A percentile compares a stretch with the other conserved stretches of the same genome.
Conservation (phyloP, 2,888 invertebrate genomes). For the Chrysopilus asiliformis region DNA sequence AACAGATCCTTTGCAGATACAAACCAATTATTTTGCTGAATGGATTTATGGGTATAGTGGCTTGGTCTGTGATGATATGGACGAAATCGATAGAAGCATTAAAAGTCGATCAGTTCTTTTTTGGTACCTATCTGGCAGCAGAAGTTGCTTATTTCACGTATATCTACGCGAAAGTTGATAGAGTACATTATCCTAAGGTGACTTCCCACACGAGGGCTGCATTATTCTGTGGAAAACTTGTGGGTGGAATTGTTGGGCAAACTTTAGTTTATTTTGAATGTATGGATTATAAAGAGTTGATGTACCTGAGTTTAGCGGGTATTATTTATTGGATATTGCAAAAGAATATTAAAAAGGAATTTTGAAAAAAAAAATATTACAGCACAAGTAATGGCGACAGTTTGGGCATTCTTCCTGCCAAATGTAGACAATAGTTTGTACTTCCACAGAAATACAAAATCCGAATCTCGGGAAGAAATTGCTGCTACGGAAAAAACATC, state of each 20-base stretch:
- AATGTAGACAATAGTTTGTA: slow-evolving; percentile 48
- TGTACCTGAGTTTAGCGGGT: slow-evolving; percentile 53
- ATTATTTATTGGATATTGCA: slow-evolving; percentile 19
- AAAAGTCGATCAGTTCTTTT: slow-evolving; percentile 55
- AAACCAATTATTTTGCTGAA: slow-evolving; percentile 75
- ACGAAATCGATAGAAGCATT: slow-evolving; percentile 56
- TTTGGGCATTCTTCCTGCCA: slow-evolving; percentile 51
- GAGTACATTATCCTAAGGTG: slow-evolving; percentile 53
- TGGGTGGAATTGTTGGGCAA: slow-evolving; percentile 52
- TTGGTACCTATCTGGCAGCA: slow-evolving; percentile 74
- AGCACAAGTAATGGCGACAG: slow-evolving; percentile 47
- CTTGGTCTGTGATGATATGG: slow-evolving; percentile 68
- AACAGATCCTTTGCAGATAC: slow-evolving; percentile 51
- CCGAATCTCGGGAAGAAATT: neutral
- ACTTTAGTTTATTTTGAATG: slow-evolving; percentile 43
- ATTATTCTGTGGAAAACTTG: slow-evolving; percentile 52
- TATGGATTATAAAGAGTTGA: slow-evolving; percentile 51
- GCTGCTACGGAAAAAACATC: neutral
- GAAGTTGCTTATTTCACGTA: slow-evolving; percentile 91
- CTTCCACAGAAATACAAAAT: slow-evolving; percentile 38
- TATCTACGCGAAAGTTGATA: slow-evolving; percentile 78
- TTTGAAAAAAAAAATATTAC: too few species aligned
- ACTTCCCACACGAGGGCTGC: slow-evolving; percentile 62
- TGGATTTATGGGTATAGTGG: slow-evolving; percentile 53
- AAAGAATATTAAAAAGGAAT: too few species aligned